Evolutionary conservation across 2,113 vertebrate species (phyloP).

Genomic region (Empidonax traillii): DNA sequence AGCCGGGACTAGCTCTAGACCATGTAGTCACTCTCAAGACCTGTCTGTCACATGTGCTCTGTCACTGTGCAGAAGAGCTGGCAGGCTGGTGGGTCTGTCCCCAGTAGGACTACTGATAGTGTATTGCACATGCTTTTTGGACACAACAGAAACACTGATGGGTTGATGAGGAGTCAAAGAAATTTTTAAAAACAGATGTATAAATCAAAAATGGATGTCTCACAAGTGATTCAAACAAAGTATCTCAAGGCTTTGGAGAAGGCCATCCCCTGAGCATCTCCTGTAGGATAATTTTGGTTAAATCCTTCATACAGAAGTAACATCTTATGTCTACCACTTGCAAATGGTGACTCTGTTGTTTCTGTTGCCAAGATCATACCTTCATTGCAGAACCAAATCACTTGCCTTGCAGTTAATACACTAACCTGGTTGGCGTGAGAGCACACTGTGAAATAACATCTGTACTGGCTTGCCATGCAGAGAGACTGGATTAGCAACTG

Average conservation of each 20-base stretch:
- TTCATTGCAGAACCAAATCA: neutral
- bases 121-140: neutral
- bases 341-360: neutral
- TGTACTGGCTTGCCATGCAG: neutral
- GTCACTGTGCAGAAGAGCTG: neutral
- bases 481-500: neutral
- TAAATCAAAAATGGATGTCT: neutral
- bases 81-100: neutral
- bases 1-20: neutral
- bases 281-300: neutral
- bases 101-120: neutral
- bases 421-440: neutral
- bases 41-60: neutral
- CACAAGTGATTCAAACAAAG: neutral
- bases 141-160: neutral
- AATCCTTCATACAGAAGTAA: neutral
- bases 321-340: neutral
- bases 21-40: neutral
- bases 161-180: neutral
- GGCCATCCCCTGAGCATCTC: neutral
- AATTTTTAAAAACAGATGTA: neutral
- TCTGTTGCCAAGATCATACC: neutral
- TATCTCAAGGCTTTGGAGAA: neutral
- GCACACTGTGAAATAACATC: neutral
- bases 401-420: neutral